Conservation (phyloP, 2,888 invertebrate species). For the Stictocephala bisonia region DNA sequence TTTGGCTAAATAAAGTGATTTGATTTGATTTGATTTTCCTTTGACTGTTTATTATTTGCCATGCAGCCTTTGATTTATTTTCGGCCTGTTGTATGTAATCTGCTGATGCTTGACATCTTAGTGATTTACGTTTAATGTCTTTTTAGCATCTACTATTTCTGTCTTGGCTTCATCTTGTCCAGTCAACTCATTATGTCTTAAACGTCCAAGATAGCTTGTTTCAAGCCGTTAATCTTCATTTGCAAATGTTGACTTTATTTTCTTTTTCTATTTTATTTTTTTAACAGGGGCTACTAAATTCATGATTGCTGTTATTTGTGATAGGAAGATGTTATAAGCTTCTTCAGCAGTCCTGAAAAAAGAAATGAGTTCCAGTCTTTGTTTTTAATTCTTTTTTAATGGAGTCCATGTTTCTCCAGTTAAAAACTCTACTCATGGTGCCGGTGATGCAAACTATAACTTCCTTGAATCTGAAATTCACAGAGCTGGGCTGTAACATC, state of each 20-base stretch:
- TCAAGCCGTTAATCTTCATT: not conserved
- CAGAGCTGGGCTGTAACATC: constrained; percentile 1
- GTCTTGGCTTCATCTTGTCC: not conserved
- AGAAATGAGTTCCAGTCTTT: not conserved
- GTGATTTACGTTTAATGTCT: not conserved
- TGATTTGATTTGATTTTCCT: not conserved
- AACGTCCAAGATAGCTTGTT: not conserved
- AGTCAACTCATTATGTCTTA: not conserved
- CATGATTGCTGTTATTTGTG: not conserved
- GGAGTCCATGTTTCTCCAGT: not conserved
- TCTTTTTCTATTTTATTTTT: no score
- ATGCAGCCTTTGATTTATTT: constrained; percentile 1
- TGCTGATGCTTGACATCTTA: not conserved
- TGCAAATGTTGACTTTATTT: no score
- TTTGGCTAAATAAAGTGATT: no score
- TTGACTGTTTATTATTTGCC: not conserved
- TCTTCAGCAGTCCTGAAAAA: not conserved
- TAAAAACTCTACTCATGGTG: not conserved
- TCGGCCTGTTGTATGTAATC: not conserved
- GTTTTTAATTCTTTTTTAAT: not conserved
- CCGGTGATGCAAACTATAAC: not conserved
- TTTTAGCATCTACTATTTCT: not conserved
- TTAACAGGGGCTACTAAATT: no score
- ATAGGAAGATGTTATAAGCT: not conserved
- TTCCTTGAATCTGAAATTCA: not conserved